Percentiles rank a stretch among this genome's conserved stretches.
Evolutionary conservation across 1,140 invertebrate genomes (phyloP).

Genomic region (Atta texana): DNA sequence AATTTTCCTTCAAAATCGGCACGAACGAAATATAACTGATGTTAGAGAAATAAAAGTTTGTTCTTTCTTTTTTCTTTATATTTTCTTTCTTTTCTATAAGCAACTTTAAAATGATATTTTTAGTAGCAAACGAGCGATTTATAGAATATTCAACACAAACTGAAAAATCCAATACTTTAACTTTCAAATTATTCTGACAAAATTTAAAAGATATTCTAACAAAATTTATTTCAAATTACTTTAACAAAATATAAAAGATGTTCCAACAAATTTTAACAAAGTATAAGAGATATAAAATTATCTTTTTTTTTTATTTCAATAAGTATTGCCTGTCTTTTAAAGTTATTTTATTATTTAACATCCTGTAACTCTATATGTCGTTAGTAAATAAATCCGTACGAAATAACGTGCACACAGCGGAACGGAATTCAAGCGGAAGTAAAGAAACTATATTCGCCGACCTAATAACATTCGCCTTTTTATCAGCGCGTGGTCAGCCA

Average conservation of each 20-base stretch:
- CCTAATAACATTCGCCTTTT: constrained; percentile 51
- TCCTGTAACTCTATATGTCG: background rate
- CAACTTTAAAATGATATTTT: no score
- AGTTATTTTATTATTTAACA: background rate
- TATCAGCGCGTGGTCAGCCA: background rate
- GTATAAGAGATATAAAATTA: background rate
- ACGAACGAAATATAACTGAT: no score
- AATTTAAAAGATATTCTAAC: background rate
- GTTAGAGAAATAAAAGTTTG: no score
- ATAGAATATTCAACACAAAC: background rate
- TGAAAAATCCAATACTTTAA: background rate
- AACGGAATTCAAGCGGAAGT: constrained; percentile 55
- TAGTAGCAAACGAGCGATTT: no score
- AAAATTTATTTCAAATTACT: background rate
- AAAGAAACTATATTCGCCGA: constrained; percentile 55
- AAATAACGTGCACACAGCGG: constrained; percentile 21
- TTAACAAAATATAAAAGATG: background rate
- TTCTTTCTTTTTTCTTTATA: no score
- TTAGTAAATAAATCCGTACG: background rate
- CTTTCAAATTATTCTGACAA: background rate
- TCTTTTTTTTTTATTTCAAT: background rate
- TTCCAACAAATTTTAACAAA: background rate
- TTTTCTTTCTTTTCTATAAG: no score
- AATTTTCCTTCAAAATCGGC: no score
- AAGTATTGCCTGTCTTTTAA: background rate